These are phyloP conservation scores for Callosobruchus maculatus DNA, from an alignment of 2,888 invertebrate genomes.

Conservation along the genomic window DNA sequence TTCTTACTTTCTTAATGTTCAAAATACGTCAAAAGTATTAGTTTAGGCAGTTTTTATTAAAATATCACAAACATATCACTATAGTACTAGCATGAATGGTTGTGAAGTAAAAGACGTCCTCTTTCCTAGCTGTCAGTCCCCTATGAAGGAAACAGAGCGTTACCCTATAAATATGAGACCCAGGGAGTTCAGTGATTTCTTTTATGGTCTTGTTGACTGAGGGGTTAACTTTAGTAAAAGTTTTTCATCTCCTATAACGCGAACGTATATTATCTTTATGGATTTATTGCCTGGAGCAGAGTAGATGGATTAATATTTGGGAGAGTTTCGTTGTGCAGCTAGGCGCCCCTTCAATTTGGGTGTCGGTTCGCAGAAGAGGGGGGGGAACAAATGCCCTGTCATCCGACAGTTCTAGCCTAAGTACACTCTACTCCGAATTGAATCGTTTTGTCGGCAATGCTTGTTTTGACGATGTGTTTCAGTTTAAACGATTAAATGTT, in stretches of 20 bases:
- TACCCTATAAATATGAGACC: constrained; percentile 15
- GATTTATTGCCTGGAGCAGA: constrained; percentile 16
- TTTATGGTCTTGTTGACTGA: constrained; percentile 35
- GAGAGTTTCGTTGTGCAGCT: not conserved
- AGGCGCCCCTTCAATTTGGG: not conserved
- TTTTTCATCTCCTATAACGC: constrained; percentile 21
- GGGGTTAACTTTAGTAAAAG: constrained; percentile 24
- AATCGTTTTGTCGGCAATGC: not conserved
- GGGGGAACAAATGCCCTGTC: not conserved
- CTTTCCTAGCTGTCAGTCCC: not conserved
- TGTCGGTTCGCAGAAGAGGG: not conserved
- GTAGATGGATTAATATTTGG: not conserved
- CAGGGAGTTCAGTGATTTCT: constrained; percentile 26
- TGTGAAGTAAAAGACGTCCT: not conserved
- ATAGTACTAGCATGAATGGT: no score
- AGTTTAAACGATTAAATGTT: not conserved
- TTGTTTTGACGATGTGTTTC: not conserved
- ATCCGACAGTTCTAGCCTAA: not conserved
- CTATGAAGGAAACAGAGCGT: constrained; percentile 4
- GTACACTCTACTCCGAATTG: not conserved
- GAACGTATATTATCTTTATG: constrained; percentile 24
- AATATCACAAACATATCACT: no score
- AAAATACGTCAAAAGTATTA: no score
- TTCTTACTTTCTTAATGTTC: no score
- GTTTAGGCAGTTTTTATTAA: no score